Evolutionary conservation across 1,140 invertebrate genomes (phyloP), one percentile per base, ranked within the genome.

Genomic region (Antheraea pernyi): DNA sequence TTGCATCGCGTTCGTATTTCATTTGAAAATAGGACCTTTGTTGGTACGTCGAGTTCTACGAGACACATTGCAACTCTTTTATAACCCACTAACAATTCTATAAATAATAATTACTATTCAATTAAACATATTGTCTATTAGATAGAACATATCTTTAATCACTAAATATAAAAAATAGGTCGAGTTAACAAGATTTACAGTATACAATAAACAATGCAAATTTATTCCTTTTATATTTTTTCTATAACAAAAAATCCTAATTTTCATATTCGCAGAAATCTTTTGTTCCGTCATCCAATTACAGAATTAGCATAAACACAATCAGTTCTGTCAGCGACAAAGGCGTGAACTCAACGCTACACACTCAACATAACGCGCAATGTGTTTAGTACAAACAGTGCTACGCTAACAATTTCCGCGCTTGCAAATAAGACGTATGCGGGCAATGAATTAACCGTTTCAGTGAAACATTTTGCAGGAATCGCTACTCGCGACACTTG

Each of bases 381-480:
- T 13, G 46, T 16, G 46, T 53, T 53, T 5, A 53, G 16, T n/a
- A 53, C 46, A 53, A 53, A 53, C 16, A 53, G 16, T 1, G 46
- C 46, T 53, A n/a, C 10, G 46, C 46, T 53, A 16, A 53, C 46
- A 53, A 53, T 53, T 53, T 11, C 46, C 46, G 46, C 46, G 46
- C 46, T 53, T 53, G 46, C 46, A 53, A 53, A 53, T 53, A 53
- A 53, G 46, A 53, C 46, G 16, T 53, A 53, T 53, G 46, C 46
- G 46, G 46, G 46, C 46, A 13, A 53, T 53, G 46, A 53, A 53
- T 53, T 53, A n/a, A 13, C 46, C 46, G 46, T 53, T 53, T 53
- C 46, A 53, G 6, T 16, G 46, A 53, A 53, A 53, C 46, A n/a
- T 53, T 30, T 53, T 53, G 46, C 46, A 53, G 46, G 16, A 13